Conservation (phyloP, 2,888 invertebrate genomes). For the Callyntrura guangdongensis region DNA sequence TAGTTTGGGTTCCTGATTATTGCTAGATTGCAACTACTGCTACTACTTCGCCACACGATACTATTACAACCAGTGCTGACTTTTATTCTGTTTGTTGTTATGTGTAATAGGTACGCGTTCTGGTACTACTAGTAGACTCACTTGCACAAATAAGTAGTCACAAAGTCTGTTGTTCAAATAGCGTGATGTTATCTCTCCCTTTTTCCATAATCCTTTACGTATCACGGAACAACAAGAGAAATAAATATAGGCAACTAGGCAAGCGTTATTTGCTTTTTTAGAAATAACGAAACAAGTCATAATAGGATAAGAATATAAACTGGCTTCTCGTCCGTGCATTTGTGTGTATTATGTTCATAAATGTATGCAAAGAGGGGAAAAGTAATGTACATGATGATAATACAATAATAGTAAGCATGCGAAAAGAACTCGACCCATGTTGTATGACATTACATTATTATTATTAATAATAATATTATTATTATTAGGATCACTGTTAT, state of each 20-base stretch:
- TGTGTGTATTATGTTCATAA: not conserved
- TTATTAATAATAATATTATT: conserved; percentile 60
- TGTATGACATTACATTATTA: conserved; percentile 45
- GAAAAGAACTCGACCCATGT: conserved; percentile 63
- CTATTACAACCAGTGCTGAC: conserved; percentile 26
- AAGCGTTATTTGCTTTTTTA: conserved; percentile 9
- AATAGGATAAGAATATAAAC: conserved; percentile 15
- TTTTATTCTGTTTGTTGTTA: conserved; percentile 38
- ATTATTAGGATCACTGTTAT: conserved; percentile 61
- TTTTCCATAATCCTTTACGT: conserved; percentile 51
- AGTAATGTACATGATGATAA: conserved; percentile 38
- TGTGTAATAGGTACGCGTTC: not conserved
- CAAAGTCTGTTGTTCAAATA: conserved; percentile 77
- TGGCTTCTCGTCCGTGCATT: not conserved
- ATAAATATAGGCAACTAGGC: conserved; percentile 45
- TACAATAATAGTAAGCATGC: conserved; percentile 52
- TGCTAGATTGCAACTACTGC: conserved; percentile 53
- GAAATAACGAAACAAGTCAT: conserved; percentile 42
- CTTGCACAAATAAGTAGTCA: conserved; percentile 29
- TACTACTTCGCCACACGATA: not conserved
- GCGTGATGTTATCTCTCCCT: conserved; percentile 68
- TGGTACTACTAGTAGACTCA: not conserved
- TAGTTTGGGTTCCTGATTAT: conserved; percentile 35
- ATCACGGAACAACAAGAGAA: conserved; percentile 45
- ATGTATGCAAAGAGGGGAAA: conserved; percentile 36